Evolutionary conservation across 2,888 invertebrate species (phyloP), one percentile per base, ranked within the genome.

Genomic region (Reticulitermes lucifugus): DNA sequence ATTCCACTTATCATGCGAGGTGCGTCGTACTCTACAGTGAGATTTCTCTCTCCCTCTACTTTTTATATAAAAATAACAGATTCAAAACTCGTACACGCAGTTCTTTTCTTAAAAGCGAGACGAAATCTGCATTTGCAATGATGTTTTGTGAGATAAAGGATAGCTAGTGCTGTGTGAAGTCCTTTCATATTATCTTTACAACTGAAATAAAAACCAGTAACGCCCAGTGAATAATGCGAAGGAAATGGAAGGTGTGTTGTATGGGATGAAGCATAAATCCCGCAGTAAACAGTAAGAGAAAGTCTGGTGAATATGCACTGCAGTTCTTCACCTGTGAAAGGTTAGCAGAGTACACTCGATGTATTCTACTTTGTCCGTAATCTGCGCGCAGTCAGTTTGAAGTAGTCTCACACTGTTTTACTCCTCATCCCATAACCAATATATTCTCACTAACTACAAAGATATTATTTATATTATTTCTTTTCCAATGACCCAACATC

Each of bases 61-160:
- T 41, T 73, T 73, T 73, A 73, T 73, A 41, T 29, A 7, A 41
- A 73, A 29, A 41, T 73, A 41, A 41, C 12, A 41, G 41, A 41
- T 73, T 73, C 41, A 41, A 41, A 29, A 14, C 73, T 73, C 73
- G 29, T 14, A 73, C 3, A 41, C 35, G 35, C 29, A 73, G 41
- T 73, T 73, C 41, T 73, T 65, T n/a, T 65, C 65, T 65, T 65
- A 65, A 65, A 73, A 73, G 73, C 41, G 73, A 41, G 41, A 73
- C 35, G 73, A 73, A 73, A 73, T 73, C 73, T 73, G 73, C 18
- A 73, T 73, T 35, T 73, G 22, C 73, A 73, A 73, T 73, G 41
- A 73, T 73, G 73, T 73, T 73, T 35, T 73, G 73, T 73, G 73
- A 73, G 73, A 73, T 73, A 73, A 73, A 73, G 35, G 41, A 73